Percentiles rank a stretch among this genome's conserved stretches.
Evolutionary conservation across 1,140 invertebrate species (phyloP).

Genomic region (Magallana ariakensis): DNA sequence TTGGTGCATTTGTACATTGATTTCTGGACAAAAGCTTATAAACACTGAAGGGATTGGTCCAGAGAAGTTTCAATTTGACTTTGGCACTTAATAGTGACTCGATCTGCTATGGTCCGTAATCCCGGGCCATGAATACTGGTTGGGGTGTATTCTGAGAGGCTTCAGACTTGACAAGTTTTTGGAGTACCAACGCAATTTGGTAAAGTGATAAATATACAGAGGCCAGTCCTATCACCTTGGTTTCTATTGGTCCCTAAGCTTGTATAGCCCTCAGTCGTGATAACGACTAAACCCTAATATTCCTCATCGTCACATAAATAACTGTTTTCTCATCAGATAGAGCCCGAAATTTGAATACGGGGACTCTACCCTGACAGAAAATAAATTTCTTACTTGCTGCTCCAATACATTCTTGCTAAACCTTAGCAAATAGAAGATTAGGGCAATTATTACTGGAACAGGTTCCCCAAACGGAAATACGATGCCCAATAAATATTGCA

Average conservation of each 20-base stretch:
- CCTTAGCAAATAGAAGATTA: slow-evolving; percentile 29
- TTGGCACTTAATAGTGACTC: slow-evolving; percentile 59
- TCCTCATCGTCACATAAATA: slow-evolving; percentile 58
- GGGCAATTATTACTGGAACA: slow-evolving; percentile 13
- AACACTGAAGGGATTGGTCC: not conserved
- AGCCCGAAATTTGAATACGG: slow-evolving; percentile 26
- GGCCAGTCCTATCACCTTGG: slow-evolving; percentile 52
- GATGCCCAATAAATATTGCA: slow-evolving; percentile 22
- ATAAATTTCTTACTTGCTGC: slow-evolving; percentile 16
- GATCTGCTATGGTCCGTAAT: slow-evolving; percentile 53
- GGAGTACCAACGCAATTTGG: slow-evolving; percentile 22
- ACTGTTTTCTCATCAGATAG: slow-evolving; percentile 60
- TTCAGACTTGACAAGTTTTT: slow-evolving; percentile 54
- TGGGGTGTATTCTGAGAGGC: slow-evolving; percentile 46
- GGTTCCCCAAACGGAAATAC: slow-evolving; percentile 23
- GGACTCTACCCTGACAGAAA: slow-evolving; percentile 27
- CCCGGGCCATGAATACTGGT: slow-evolving; percentile 56
- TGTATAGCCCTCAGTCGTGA: slow-evolving; percentile 57
- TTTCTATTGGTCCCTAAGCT: slow-evolving; percentile 55
- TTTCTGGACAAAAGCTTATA: slow-evolving; percentile 13
- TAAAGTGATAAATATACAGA: slow-evolving; percentile 56
- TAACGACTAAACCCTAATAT: slow-evolving; percentile 53
- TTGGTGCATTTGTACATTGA: slow-evolving; percentile 9
- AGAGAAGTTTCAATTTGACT: slow-evolving; percentile 46
- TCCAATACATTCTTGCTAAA: slow-evolving; percentile 34